phyloP scores from a whole-genome alignment of 2,797 vertebrate genomes.

The Rhadinocentrus ornatus region DNA sequence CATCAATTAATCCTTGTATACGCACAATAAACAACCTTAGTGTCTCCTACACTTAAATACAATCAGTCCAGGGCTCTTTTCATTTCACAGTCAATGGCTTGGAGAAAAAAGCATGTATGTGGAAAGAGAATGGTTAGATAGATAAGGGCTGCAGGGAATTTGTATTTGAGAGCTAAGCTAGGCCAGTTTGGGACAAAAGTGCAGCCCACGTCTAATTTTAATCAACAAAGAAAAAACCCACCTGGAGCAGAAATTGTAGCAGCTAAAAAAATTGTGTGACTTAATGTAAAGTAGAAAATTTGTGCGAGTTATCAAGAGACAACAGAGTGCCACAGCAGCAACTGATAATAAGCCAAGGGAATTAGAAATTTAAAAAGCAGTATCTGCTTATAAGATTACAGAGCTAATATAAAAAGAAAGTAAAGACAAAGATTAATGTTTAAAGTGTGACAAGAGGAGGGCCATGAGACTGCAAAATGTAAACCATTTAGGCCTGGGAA shows the following conservation, averaged over 20 bases:
- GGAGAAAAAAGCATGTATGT: slow-evolving; percentile 36
- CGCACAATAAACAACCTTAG: slow-evolving; percentile 9
- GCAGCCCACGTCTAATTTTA: slow-evolving; percentile 69
- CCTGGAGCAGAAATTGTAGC: slow-evolving; percentile 65
- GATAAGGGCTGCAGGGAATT: slow-evolving; percentile 59
- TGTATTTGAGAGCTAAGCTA: slow-evolving; percentile 60
- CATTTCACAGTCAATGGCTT: slow-evolving; percentile 31
- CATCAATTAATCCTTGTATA: not conserved
- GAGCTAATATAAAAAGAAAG: slow-evolving; percentile 53
- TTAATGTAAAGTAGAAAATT: slow-evolving; percentile 59
- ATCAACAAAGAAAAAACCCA: slow-evolving; percentile 79
- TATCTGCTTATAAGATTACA: slow-evolving; percentile 21
- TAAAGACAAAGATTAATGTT: slow-evolving; percentile 70
- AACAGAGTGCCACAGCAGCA: slow-evolving; percentile 42
- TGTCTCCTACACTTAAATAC: slow-evolving; percentile 36
- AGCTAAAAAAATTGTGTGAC: slow-evolving; percentile 59
- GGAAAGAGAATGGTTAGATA: slow-evolving; percentile 43
- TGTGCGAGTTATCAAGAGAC: slow-evolving; percentile 74
- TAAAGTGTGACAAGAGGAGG: slow-evolving; percentile 67
- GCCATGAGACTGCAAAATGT: slow-evolving; percentile 40
- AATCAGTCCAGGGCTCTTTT: slow-evolving; percentile 45
- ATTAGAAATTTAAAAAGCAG: slow-evolving; percentile 42
- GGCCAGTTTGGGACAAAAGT: slow-evolving; percentile 65
- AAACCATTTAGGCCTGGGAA: slow-evolving; percentile 61
- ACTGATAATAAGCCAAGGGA: slow-evolving; percentile 11